Percentiles rank a stretch among this genome's conserved stretches.
These are phyloP conservation scores for Hylaeus volcanicus DNA, from an alignment of 1,140 invertebrate genomes.

Conservation along the genomic window DNA sequence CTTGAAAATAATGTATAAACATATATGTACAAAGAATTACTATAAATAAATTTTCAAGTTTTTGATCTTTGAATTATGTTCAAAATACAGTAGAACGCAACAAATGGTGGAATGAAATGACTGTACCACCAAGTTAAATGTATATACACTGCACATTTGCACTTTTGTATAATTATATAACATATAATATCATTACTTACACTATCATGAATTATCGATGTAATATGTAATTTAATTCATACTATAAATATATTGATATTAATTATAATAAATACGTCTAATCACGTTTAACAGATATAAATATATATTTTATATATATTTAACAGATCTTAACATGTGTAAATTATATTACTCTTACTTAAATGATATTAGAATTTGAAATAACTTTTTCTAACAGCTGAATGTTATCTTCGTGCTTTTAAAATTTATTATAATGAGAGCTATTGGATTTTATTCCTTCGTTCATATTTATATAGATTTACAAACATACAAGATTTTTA, in stretches of 20 bases:
- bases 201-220: background rate
- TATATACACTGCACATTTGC: conserved; percentile 24
- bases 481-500: background rate
- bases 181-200: conserved; percentile 29
- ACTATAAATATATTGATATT: background rate
- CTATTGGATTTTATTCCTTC: background rate
- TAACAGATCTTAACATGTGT: background rate
- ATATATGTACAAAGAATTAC: background rate
- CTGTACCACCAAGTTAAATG: background rate
- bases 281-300: conserved; percentile 6
- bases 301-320: conserved; percentile 1
- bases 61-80: background rate
- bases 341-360: conserved; percentile 6
- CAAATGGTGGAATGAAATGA: background rate
- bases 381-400: background rate
- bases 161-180: background rate
- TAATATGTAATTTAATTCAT: background rate
- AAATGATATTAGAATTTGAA: conserved; percentile 2
- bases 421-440: background rate
- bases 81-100: too few species aligned
- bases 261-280: conserved; percentile 15
- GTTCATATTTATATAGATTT: conserved; percentile 1
- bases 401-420: conserved; percentile 3
- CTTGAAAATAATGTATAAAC: background rate
- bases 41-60: conserved; percentile 7